Evolutionary conservation across 2,113 vertebrate genomes (phyloP).

Genomic region (Hyla sarda): DNA sequence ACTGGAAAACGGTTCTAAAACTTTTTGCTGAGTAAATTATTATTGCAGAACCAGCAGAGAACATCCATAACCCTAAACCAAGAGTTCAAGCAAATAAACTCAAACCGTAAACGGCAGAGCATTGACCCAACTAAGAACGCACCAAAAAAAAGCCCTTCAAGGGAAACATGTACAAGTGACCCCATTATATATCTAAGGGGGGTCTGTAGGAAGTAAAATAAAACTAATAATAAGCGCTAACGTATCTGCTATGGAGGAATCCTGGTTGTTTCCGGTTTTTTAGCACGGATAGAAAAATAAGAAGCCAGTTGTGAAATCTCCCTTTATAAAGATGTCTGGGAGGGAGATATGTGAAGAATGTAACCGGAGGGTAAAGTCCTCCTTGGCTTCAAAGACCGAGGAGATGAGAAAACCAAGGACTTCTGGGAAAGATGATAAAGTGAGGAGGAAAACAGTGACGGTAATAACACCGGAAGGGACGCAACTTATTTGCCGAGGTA

Average conservation of each 20-base stretch:
- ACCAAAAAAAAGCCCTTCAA: not conserved
- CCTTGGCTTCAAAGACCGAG: not conserved
- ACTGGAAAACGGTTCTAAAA: no score
- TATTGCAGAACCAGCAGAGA: not conserved
- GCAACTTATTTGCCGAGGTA: not conserved
- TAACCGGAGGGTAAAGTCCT: conserved; percentile 28
- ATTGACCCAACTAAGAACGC: no score
- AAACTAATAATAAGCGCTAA: no score
- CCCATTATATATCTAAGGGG: not conserved
- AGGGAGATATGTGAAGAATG: conserved; percentile 45
- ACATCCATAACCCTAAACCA: not conserved
- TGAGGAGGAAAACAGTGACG: not conserved
- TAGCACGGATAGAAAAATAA: not conserved
- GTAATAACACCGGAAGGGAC: not conserved
- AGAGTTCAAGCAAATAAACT: conserved; percentile 22
- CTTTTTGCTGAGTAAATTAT: not conserved
- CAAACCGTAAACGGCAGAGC: not conserved
- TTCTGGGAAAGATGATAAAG: conserved; percentile 3
- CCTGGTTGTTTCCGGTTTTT: not conserved
- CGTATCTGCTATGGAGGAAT: conserved; percentile 6
- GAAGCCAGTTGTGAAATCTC: conserved; percentile 44
- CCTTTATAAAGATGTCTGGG: conserved; percentile 17
- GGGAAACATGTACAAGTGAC: conserved; percentile 7
- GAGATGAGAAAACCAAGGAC: not conserved
- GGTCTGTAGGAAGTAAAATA: not conserved